Percentiles rank a stretch among this genome's conserved stretches.
These are phyloP conservation scores for Emberiza fucata DNA, from an alignment of 2,113 vertebrate genomes.

Conservation along the genomic window DNA sequence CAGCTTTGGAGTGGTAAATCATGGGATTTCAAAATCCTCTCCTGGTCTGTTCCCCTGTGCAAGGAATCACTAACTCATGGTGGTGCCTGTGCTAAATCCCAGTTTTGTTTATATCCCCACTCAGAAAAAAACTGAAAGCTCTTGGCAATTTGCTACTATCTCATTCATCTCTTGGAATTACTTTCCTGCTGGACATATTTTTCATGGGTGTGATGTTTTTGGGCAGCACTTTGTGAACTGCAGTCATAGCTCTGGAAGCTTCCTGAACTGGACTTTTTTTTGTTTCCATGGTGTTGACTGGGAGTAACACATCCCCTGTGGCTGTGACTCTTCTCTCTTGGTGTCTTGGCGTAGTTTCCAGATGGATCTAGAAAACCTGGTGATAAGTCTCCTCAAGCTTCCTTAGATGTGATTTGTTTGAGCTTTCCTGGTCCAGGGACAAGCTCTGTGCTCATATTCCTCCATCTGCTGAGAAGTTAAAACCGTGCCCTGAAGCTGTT, in stretches of 20 bases:
- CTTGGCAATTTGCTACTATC: background rate
- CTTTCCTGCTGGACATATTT: background rate
- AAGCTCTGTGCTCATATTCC: background rate
- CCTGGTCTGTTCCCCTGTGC: background rate
- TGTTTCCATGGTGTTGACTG: background rate
- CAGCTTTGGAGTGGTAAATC: background rate
- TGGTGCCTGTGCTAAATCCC: background rate
- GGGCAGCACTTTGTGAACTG: background rate
- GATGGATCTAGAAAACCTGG: background rate
- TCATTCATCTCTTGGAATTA: background rate
- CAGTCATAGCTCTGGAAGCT: conserved; percentile 14
- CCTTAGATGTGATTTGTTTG: background rate
- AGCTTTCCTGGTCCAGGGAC: background rate
- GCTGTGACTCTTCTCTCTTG: background rate
- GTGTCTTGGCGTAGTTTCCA: background rate
- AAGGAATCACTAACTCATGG: background rate
- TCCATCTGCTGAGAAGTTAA: background rate
- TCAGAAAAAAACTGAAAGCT: background rate
- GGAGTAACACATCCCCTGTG: background rate
- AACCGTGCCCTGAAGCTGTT: background rate
- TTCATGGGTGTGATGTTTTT: conserved; percentile 23
- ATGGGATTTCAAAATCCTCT: background rate
- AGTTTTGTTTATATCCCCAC: background rate
- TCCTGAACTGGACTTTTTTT: background rate
- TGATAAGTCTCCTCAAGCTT: background rate